Evolutionary conservation across 2,113 vertebrate species (phyloP), one percentile per base, ranked within the genome.

Genomic region (Paedocypris sp.): DNA sequence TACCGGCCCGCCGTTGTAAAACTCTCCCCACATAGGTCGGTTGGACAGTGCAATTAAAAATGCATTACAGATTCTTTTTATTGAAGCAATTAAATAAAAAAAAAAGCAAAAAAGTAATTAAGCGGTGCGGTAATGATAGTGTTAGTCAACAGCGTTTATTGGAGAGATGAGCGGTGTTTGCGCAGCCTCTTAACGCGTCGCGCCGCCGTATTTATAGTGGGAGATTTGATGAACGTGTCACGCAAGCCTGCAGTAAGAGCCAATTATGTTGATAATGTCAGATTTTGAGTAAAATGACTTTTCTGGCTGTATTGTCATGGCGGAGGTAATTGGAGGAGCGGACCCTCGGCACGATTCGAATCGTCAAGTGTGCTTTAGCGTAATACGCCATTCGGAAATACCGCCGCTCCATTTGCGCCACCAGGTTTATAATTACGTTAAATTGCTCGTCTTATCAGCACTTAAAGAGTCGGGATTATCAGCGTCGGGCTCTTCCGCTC

Each of bases 241-340:
- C 85, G 78, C 83, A 82, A 80, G 81, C 87, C 87, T 90, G 91
- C 89, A 89, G 84, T 88, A 70, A 78, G 85, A 85, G 80, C 85
- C 89, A 90, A 91, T 92, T 92, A 93, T 87, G 89, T 93, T 92
- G 92, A 92, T 93, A 92, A 94, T 92, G 90, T 87, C 89, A 93
- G 86, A 88, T 90, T 91, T 89, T 86, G 85, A 86, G 85, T 82
- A 82, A 85, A 89, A 92, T 90, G 91, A 72, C 66, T 68, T 72
- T 54, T 68, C 62, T 77, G 79, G 79, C 80, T 77, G 78, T 79
- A 82, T 81, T 82, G 81, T 84, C 80, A 83, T 75, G 71, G 54
- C 71, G 71, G 67, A 73, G 74, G 76, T 83, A 83, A 86, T 82
- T 82, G 79, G 76, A 22, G 61, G 67, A 83, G 72, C 75, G 78